Evolutionary conservation across 2,888 invertebrate genomes (phyloP), one percentile per base, ranked within the genome.

Genomic region (Taenaris catops): DNA sequence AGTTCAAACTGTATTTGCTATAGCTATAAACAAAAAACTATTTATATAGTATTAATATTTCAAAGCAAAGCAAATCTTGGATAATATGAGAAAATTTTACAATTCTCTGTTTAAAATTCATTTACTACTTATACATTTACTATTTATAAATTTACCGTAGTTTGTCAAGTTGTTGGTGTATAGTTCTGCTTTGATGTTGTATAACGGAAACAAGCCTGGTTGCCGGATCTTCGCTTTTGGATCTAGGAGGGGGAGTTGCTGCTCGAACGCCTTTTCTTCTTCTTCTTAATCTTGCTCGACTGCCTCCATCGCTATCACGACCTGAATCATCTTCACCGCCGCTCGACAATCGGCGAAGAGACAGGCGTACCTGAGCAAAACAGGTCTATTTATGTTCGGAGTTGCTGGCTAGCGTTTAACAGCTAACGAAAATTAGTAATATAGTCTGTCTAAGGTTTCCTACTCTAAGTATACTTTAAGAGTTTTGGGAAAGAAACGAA

Each of bases 261-360:
- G 76, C 51, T 7, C 80, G 55, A 1, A 62, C 35, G 0, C 69
- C 67, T 34, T 66, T 59, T 26, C 72, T 53, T 9, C 83, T 55
- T 21, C 84, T 50, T 14, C 80, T 54, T 0, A 63, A 60, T 0
- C 67, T 71, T 0, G 63, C 57, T 3, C 78, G 56, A 33, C 79
- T 75, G 20, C 80, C 78, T 0, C 69, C 73, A 19, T 86, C 86
- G 41, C 87, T 87, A 51, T 87, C 87, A 0, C 87, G 59, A 1
- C 87, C 87, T 0, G 87, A 87, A 44, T 87, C 87, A 1, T 87
- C 87, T 52, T 87, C 87, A 0, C 84, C 84, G 1, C 81, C 84
- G 37, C 83, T 84, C 17, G 87, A 86, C 8, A 76, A 51, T 6
- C 83, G 64, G n/a, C 87, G 72, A 5, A 87, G 75, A 0, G 86